A percentile compares a stretch with the other conserved stretches of the same genome.
phyloP scores from a whole-genome alignment of 2,113 vertebrate species.

The Lepus timidus region DNA sequence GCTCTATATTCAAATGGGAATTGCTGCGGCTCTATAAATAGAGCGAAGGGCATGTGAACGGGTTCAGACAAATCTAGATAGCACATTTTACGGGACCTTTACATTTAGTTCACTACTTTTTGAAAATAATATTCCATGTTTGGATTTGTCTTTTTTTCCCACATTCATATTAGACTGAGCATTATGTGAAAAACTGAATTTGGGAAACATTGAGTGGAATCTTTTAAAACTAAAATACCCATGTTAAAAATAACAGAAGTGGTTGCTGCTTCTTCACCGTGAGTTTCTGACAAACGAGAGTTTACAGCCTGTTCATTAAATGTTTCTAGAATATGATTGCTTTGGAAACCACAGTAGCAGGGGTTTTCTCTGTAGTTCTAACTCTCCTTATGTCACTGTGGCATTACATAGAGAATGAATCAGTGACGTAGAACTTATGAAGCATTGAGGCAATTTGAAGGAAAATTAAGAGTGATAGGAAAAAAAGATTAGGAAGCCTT shows the following conservation, averaged over 20 bases:
- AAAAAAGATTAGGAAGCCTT: neutral
- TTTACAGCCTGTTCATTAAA: constrained; percentile 58
- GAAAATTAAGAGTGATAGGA: constrained; percentile 16
- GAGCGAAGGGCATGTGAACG: constrained; percentile 90
- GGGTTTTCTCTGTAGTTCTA: constrained; percentile 31
- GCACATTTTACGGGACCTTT: constrained; percentile 91
- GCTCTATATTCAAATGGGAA: constrained; percentile 90
- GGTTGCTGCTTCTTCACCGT: constrained; percentile 79
- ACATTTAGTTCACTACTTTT: constrained; percentile 89
- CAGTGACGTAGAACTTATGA: neutral
- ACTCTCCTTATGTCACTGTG: neutral
- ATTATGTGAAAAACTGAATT: constrained; percentile 89
- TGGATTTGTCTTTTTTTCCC: constrained; percentile 91
- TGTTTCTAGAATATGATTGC: constrained; percentile 62
- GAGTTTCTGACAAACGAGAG: constrained; percentile 77
- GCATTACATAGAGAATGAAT: constrained; percentile 26
- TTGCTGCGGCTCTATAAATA: constrained; percentile 90
- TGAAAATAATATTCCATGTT: constrained; percentile 88
- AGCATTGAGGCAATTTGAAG: neutral
- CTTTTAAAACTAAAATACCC: constrained; percentile 89
- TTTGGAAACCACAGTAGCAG: constrained; percentile 32
- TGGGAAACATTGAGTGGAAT: constrained; percentile 88
- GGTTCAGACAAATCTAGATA: constrained; percentile 89
- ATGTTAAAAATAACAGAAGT: constrained; percentile 90
- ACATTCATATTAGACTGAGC: constrained; percentile 88